Percentiles rank a stretch among this genome's conserved stretches.
These are phyloP conservation scores for Tangara arthus DNA, from an alignment of 2,797 vertebrate species.

Conservation along the genomic window DNA sequence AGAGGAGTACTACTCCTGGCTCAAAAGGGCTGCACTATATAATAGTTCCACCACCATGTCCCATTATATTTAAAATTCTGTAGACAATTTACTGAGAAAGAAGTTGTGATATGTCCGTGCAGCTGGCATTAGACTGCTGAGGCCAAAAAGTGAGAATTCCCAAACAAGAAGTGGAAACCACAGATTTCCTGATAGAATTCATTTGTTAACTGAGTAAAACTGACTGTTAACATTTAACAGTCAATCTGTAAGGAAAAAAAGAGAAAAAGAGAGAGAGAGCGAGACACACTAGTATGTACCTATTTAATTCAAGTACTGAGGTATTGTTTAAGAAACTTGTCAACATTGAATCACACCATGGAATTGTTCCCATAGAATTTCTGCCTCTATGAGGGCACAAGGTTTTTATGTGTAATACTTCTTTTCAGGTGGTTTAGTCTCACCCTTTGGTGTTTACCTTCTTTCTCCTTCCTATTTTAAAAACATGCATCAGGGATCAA, in stretches of 20 bases:
- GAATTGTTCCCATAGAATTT: neutral
- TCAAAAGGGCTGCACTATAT: neutral
- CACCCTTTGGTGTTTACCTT: neutral
- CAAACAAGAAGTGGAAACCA: neutral
- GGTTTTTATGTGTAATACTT: neutral
- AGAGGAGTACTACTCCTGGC: neutral
- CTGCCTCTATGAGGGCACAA: neutral
- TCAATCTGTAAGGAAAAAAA: neutral
- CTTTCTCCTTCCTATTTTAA: neutral
- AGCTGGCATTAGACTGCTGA: neutral
- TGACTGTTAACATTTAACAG: neutral
- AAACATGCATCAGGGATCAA: neutral
- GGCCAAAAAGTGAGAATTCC: neutral
- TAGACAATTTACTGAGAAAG: neutral
- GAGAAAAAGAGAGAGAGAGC: accelerated
- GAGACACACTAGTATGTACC: neutral
- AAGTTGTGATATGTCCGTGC: neutral
- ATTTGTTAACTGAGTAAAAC: neutral
- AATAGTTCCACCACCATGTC: neutral
- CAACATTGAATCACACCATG: neutral
- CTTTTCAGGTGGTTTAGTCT: neutral
- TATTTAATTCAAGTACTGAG: neutral
- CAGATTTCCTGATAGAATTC: neutral
- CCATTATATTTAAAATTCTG: neutral
- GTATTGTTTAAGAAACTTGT: neutral